Base-by-base conservation (phyloP, 2,113 vertebrate species). In the Tretioscincus oriximinensis region DNA sequence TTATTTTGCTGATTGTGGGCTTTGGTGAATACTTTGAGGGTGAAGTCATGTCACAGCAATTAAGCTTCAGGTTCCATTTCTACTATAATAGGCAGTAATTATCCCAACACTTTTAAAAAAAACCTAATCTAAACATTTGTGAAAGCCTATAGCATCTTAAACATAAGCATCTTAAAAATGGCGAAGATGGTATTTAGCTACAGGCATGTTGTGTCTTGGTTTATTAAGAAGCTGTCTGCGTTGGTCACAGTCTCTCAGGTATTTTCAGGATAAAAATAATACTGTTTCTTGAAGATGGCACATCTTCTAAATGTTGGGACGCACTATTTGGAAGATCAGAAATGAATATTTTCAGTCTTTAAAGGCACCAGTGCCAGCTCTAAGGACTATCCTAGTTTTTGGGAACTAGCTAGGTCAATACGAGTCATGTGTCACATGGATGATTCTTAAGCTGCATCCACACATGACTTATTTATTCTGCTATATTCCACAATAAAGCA, bases 1-100 rank as follows among this genome's bases (percentile, higher is more conserved):
- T 84, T 77, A 18, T 83, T 88, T 66, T 87, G 26, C 61, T 81
- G 47, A 60, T 65, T 28, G 28, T 81, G 81, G 35, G 11, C 3
- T 87, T 88, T 65, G 70, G 54, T 4, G 18, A 20, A 76, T 68
- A 84, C 58, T 9, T 60, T 58, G 45, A 4, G 0, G 72, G 64
- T 71, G n/a, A 85, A 61, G 20, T 54, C 80, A 10, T 61, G 61
- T 72, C 68, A 45, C 20, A 81, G 26, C n/a, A 82, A 74, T 5
- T 74, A 76, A 29, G 0, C 5, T 89, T 86, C 5, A 5, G 29
- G 67, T 72, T 85, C 78, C 28, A 41, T 3, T 75, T 80, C n/a
- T 73, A 1, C 68, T 63, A 31, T 1, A 60, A 31, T 2, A 0
- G 8, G 2, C 18, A 70, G n/a, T 26, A 54, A n/a, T 69, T 82